Base-by-base conservation (phyloP, 2,797 vertebrate species). In the Malurus splendens region DNA sequence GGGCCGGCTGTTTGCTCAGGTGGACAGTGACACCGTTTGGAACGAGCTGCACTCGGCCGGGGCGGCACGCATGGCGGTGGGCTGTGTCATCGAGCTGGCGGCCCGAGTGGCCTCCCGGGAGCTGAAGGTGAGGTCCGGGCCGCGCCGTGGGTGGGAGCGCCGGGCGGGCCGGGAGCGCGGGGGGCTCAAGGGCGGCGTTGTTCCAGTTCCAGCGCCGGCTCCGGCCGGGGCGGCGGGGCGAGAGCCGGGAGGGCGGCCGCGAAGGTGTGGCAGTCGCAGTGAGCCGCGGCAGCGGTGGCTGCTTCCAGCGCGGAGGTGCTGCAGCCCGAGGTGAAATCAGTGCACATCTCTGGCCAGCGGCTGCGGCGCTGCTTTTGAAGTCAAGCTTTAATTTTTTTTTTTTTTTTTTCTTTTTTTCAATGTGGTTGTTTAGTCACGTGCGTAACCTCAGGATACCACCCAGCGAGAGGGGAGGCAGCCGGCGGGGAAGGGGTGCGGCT, bases 21-120 rank as follows among this genome's bases (percentile, higher is more conserved):
- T 99, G 99, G 98, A 98, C 97, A 98, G 98, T 98, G 98, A 99
- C 98, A 99, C 98, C 98, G 97, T 99, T 98, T 98, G 97, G 97
- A 98, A 98, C 96, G 98, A 98, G 96, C 97, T 98, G 97, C 98
- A 98, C 96, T 97, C 96, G 93, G 97, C 97, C 95, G 96, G 96
- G 75, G 97, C 96, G 95, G 97, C 97, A 97, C 96, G 96, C 97
- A 98, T 96, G 97, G 98, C 98, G 97, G 97, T 98, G 97, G 98
- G 98, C 98, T 98, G 98, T 98, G 98, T 98, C 98, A 98, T 98
- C 97, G 95, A 97, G 96, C 97, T 97, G 85, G 97, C 96, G 96
- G 98, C 97, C 96, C 96, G 97, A 96, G 98, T 98, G 96, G 97
- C 96, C 98, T 98, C 97, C 88, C 94, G 98, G 98, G 98, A 97